Evolutionary conservation across 2,113 vertebrate species (phyloP).

Genomic region (Motacilla alba): DNA sequence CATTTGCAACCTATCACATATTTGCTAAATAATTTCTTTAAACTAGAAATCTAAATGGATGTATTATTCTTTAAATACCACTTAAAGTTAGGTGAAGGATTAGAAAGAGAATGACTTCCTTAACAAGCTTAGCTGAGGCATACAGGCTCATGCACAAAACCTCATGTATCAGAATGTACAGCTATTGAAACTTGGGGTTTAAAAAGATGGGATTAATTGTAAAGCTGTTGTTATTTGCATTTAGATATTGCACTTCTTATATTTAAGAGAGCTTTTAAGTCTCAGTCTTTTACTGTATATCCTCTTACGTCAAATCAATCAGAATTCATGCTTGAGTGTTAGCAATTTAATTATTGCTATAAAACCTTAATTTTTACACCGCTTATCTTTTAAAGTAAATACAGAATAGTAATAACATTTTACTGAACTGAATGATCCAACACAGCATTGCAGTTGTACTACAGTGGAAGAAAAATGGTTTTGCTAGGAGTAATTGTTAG

Average conservation of each 20-base stretch:
- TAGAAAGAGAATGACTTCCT: not conserved
- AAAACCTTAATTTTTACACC: not conserved
- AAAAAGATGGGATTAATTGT: constrained; percentile 39
- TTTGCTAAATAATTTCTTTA: constrained; percentile 22
- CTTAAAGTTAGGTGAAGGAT: not conserved
- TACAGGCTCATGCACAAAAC: not conserved
- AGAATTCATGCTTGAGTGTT: not conserved
- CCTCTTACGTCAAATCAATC: constrained; percentile 30
- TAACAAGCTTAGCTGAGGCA: constrained; percentile 8
- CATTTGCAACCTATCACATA: not conserved
- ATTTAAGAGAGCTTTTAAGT: constrained; percentile 15
- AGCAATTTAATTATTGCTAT: constrained; percentile 11
- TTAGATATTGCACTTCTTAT: constrained; percentile 16
- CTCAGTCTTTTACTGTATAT: constrained; percentile 12
- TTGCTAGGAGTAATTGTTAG: not conserved
- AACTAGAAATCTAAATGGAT: not conserved
- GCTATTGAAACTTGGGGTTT: not conserved
- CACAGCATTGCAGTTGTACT: not conserved
- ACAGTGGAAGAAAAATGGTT: not conserved
- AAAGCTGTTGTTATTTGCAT: constrained; percentile 31
- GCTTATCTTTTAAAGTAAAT: constrained; percentile 37
- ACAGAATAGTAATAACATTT: not conserved
- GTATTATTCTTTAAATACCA: not conserved
- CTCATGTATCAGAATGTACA: not conserved
- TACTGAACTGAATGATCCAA: not conserved